A percentile compares a stretch with the other conserved stretches of the same genome.
These are phyloP conservation scores for Stictonetta naevosa DNA, from an alignment of 2,113 vertebrate species.

Conservation along the genomic window DNA sequence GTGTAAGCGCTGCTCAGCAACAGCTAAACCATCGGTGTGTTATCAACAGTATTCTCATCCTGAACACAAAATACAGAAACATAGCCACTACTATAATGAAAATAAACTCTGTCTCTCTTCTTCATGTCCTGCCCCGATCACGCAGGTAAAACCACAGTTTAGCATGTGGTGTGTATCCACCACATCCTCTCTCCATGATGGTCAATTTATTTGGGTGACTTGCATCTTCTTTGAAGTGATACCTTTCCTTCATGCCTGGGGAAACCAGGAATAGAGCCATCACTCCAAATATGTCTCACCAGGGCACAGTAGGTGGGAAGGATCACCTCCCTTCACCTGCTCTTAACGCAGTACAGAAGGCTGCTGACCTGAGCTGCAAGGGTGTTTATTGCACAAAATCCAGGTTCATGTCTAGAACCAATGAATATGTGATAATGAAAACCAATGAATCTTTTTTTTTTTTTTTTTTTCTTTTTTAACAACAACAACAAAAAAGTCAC, in stretches of 20 bases:
- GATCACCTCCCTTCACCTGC: background rate
- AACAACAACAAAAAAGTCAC: fast-evolving
- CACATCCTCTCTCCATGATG: background rate
- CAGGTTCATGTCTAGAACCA: background rate
- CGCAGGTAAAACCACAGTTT: background rate
- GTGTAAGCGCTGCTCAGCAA: no score
- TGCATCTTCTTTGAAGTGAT: background rate
- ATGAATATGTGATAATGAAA: background rate
- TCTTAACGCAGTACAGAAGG: background rate
- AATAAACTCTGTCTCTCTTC: background rate
- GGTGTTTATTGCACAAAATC: background rate
- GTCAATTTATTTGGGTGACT: background rate
- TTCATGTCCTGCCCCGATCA: background rate
- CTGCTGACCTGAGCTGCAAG: background rate
- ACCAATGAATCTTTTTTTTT: background rate
- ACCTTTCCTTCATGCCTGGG: background rate
- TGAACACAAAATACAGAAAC: no score
- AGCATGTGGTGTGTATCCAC: background rate
- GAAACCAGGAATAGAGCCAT: background rate
- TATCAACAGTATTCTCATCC: no score
- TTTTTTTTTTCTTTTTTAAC: fast-evolving
- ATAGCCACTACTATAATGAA: background rate
- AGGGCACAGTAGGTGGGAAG: background rate
- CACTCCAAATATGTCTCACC: background rate
- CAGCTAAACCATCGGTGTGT: no score